A percentile compares a stretch with the other conserved stretches of the same genome.
Evolutionary conservation across 2,888 invertebrate species (phyloP).

Genomic region (Eledona agricola): DNA sequence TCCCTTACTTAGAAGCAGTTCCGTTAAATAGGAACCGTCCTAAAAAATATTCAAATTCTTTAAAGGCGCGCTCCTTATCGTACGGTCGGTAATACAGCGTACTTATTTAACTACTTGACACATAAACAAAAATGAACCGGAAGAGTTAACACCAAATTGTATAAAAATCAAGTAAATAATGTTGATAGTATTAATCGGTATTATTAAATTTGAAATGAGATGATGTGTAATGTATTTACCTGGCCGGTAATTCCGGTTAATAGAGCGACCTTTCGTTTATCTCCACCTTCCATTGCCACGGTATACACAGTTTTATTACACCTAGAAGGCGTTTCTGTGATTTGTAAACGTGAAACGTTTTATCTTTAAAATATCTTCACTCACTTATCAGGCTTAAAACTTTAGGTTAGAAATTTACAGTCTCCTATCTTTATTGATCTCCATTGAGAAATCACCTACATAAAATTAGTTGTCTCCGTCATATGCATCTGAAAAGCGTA

Average conservation of each 20-base stretch:
- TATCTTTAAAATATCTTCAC: too few species aligned
- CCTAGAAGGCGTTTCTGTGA: too few species aligned
- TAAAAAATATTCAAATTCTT: constrained; percentile 60
- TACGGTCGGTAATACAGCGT: constrained; percentile 11
- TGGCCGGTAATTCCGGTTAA: constrained; percentile 98
- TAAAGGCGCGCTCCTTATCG: constrained; percentile 16
- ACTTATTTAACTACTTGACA: constrained; percentile 11
- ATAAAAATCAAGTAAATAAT: background rate
- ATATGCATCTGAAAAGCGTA: too few species aligned
- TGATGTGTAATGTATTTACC: constrained; percentile 66
- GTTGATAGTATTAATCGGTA: background rate
- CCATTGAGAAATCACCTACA: too few species aligned
- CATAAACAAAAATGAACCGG: constrained; percentile 18
- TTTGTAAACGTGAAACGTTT: too few species aligned
- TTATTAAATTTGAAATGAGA: background rate
- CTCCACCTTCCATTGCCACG: constrained; percentile 42
- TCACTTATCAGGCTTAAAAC: too few species aligned
- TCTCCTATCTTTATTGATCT: too few species aligned
- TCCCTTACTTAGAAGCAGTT: constrained; percentile 89
- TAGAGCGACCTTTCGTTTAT: constrained; percentile 76
- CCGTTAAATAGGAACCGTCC: constrained; percentile 98
- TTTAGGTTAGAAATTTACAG: too few species aligned
- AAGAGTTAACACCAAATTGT: background rate
- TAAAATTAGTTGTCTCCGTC: too few species aligned
- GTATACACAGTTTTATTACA: background rate